A percentile compares a stretch with the other conserved stretches of the same genome.
Conservation (phyloP, 37 sponge, comb jelly and placozoan species). For the Cliona cf. orientalis region DNA sequence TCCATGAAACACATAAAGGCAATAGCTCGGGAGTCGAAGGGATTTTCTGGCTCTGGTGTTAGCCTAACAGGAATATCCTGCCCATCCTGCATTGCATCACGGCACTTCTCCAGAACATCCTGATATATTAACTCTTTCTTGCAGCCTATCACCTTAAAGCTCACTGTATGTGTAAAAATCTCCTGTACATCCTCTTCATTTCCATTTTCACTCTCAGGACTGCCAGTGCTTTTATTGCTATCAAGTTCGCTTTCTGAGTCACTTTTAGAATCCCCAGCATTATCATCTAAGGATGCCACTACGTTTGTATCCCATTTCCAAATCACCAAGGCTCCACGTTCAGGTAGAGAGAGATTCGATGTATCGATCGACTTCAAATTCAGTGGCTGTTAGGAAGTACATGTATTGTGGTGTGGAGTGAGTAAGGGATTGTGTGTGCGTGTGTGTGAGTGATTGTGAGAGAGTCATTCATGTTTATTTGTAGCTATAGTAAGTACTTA, state of each 20-base stretch:
- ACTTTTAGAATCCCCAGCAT: neutral
- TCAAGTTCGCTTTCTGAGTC: too few species aligned
- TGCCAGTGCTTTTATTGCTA: too few species aligned
- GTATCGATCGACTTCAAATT: too few species aligned
- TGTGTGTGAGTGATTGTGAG: constrained; percentile 6
- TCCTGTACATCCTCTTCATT: neutral
- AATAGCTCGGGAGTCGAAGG: constrained; percentile 21
- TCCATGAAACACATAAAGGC: constrained; percentile 18
- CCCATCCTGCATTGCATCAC: neutral
- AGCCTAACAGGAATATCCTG: constrained; percentile 18
- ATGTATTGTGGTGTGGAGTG: too few species aligned
- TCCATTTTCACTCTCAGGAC: neutral
- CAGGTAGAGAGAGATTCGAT: too few species aligned
- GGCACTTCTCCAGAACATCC: neutral
- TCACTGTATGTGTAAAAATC: constrained; percentile 9
- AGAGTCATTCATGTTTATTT: neutral
- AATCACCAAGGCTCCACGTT: neutral
- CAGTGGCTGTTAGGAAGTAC: neutral
- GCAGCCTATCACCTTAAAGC: constrained; percentile 19
- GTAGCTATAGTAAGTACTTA: too few species aligned
- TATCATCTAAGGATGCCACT: neutral
- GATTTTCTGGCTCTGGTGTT: constrained; percentile 25
- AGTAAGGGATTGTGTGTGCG: too few species aligned
- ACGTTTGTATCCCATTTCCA: neutral
- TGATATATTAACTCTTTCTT: neutral